These are phyloP conservation scores for Melanogrammus aeglefinus DNA, from an alignment of 2,797 vertebrate genomes.

Conservation along the genomic window DNA sequence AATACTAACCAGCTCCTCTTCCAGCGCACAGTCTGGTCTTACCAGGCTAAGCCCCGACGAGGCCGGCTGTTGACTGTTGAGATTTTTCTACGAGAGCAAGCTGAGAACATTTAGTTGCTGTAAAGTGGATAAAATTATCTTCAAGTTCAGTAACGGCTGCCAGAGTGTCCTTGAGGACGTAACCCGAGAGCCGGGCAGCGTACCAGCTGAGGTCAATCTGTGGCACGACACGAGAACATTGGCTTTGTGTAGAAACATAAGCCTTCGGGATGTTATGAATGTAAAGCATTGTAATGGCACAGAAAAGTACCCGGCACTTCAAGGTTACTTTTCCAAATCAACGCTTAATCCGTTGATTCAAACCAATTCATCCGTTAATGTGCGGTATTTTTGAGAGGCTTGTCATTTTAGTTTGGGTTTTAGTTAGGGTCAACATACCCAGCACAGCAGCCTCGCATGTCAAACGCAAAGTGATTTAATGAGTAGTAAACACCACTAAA, in stretches of 20 bases:
- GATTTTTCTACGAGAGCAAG: not conserved
- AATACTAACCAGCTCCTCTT: slow-evolving; percentile 42
- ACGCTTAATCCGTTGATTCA: not conserved
- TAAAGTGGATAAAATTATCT: slow-evolving; percentile 16
- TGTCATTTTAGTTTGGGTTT: not conserved
- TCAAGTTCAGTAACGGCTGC: not conserved
- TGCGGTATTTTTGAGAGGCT: not conserved
- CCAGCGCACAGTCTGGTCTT: slow-evolving; percentile 20
- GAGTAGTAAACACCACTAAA: not conserved
- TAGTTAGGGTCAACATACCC: no score
- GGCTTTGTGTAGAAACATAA: not conserved
- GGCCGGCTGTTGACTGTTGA: not conserved
- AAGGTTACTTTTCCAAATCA: not conserved
- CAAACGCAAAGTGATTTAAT: not conserved
- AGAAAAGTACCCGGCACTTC: not conserved
- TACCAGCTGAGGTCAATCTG: not conserved
- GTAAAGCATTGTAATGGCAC: not conserved
- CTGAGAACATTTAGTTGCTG: slow-evolving; percentile 14
- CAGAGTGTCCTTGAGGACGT: slow-evolving; percentile 5
- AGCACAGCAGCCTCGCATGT: not conserved
- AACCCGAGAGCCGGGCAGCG: not conserved
- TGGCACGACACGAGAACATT: not conserved
- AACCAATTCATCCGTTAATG: not conserved
- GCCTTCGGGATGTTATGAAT: not conserved
- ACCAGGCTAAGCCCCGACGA: not conserved